These are phyloP conservation scores for Dendrolimus kikuchii DNA, from an alignment of 1,140 invertebrate species.

Conservation along the genomic window DNA sequence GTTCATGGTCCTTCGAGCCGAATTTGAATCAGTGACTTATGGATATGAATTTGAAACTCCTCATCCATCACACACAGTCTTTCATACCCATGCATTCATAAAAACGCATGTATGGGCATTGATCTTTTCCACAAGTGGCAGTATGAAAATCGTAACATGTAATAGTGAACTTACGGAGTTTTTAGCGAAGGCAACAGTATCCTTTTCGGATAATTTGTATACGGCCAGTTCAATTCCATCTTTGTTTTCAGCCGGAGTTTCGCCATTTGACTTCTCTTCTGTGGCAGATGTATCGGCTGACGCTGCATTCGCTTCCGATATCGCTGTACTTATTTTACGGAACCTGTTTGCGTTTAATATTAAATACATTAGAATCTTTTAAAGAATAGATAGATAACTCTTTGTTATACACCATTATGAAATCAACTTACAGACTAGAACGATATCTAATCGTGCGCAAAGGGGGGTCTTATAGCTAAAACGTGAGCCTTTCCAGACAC, in stretches of 20 bases:
- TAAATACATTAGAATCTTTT: neutral
- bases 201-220: slow-evolving; percentile 44
- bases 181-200: slow-evolving; percentile 50
- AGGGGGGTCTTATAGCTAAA: too few relatives aligned
- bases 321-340: slow-evolving; percentile 44
- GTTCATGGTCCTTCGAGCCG: too few relatives aligned
- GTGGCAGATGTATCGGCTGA: slow-evolving; percentile 35
- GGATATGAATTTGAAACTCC: too few relatives aligned
- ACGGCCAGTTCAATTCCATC: slow-evolving; percentile 45
- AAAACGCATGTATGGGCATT: too few relatives aligned
- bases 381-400: neutral
- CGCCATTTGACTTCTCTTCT: slow-evolving; percentile 36
- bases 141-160: slow-evolving; percentile 2
- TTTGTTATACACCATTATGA: neutral
- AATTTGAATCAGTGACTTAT: too few relatives aligned
- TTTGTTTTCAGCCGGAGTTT: slow-evolving; percentile 28
- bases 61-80: too few relatives aligned
- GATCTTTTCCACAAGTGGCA: too few relatives aligned
- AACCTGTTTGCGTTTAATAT: slow-evolving; percentile 34
- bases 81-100: too few relatives aligned
- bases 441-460: too few relatives aligned
- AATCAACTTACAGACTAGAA: too few relatives aligned
- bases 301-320: slow-evolving; percentile 45
- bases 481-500: too few relatives aligned
- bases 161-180: slow-evolving; percentile 19